A percentile compares a stretch with the other conserved stretches of the same genome.
Evolutionary conservation across 2,797 vertebrate genomes (phyloP).

Genomic region (Bradypus variegatus): DNA sequence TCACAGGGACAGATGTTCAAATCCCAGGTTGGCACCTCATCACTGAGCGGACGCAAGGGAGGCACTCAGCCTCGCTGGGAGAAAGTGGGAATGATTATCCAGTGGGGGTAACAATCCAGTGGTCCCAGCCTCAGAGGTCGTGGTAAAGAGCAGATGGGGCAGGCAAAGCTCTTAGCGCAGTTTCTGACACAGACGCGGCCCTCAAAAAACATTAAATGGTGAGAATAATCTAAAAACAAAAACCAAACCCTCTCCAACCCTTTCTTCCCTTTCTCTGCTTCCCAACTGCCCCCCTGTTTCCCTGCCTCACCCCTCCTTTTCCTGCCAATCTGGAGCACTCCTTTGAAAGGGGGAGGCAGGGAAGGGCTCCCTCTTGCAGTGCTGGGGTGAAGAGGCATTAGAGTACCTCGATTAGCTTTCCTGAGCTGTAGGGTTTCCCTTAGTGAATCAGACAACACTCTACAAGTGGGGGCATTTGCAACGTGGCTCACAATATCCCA

Average conservation of each 20-base stretch:
- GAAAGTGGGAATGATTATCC: neutral
- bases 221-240: neutral
- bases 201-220: neutral
- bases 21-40: neutral
- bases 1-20: neutral
- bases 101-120: fast-evolving
- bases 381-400: neutral
- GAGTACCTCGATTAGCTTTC: neutral
- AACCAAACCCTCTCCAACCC: too few species aligned
- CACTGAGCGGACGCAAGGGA: too few species aligned
- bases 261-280: neutral
- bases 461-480: neutral
- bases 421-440: neutral
- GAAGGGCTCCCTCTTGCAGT: neutral
- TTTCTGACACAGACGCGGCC: neutral
- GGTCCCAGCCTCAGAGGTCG: neutral
- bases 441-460: neutral
- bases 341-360: neutral
- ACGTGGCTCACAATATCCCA: neutral
- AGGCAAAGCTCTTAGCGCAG: neutral
- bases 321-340: neutral
- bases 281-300: neutral
- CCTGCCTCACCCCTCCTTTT: neutral
- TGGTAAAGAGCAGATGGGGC: too few species aligned
- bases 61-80: too few species aligned